Base-by-base conservation (phyloP, 2,888 invertebrate species). In the Eudasyphora cyanicolor region DNA sequence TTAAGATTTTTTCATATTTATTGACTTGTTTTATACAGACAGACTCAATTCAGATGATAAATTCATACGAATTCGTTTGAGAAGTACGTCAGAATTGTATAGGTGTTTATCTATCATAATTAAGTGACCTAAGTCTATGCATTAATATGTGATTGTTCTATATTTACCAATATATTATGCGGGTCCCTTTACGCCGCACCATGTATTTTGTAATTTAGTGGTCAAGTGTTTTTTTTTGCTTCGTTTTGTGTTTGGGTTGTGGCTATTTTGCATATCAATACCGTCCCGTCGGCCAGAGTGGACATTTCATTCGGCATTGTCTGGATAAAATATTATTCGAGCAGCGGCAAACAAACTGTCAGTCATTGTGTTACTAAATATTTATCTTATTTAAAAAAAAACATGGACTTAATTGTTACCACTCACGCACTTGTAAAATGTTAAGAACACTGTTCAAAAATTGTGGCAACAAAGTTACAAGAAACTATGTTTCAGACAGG, bases 381-480 rank as follows among this genome's bases (percentile, higher is more conserved):
- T 80, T 80, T 80, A 67, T 80, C 75, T 71, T 67, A 69, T 76
- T 62, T 27, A 2, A 51, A 76, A 19, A 24, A 64, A 38, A 35
- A 73, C 27, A 27, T 42, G 19, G 10, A 54, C 32, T 75, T 82
- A 76, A 82, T 76, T 76, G 64, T 71, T 35, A 60, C 5, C 62
- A 71, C 78, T 64, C 82, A 82, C 82, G 82, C 82, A 76, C 62
- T 75, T 49, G 1, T 17, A 45, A 29, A 10, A n/a, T 49, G 51
- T 70, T 70, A 49, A 24, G 27, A 32, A 64, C 76, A 71, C 76
- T 32, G 42, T 14, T 14, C 67, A 45, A 75, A 80, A 80, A 49
- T 38, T 17, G 0, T 60, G 7, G n/a, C n/a, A n/a, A n/a, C n/a
- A n/a, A n/a, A n/a, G n/a, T n/a, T n/a, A n/a, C n/a, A n/a, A n/a